Percentiles rank a stretch among this genome's conserved stretches.
Evolutionary conservation across 2,797 vertebrate genomes (phyloP).

Genomic region (Kryptopterus vitreolus): DNA sequence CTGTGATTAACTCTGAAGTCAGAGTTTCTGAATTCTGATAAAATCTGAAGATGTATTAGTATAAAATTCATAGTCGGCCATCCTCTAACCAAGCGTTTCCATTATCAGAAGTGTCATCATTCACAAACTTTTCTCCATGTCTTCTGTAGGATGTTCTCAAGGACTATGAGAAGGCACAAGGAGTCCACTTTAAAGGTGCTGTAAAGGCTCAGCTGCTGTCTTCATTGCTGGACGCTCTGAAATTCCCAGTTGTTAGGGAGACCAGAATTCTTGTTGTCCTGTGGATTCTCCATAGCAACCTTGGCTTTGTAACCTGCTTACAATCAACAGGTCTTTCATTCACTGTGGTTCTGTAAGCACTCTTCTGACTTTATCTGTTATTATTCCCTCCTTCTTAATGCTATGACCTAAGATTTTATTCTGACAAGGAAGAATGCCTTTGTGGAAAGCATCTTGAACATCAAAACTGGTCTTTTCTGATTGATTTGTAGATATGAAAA

Average conservation of each 20-base stretch:
- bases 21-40: not conserved
- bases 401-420: not conserved
- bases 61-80: not conserved
- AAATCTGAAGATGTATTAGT: not conserved
- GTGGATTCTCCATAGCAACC: conserved; percentile 72
- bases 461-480: not conserved
- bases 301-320: conserved; percentile 63
- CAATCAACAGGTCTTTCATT: conserved; percentile 64
- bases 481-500: not conserved
- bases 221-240: not conserved
- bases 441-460: not conserved
- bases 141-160: not conserved
- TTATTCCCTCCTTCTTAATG: conserved; percentile 10
- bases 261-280: conserved; percentile 67
- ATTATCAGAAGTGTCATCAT: not conserved
- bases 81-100: not conserved
- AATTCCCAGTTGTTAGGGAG: conserved; percentile 54
- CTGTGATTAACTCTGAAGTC: no score
- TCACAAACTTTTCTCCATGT: not conserved
- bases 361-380: conserved; percentile 61
- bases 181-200: not conserved
- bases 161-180: not conserved
- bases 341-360: conserved; percentile 69
- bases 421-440: not conserved
- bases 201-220: not conserved